Evolutionary conservation across 2,113 vertebrate species (phyloP), one percentile per base, ranked within the genome.

Genomic region (Girardinichthys multiradiatus): DNA sequence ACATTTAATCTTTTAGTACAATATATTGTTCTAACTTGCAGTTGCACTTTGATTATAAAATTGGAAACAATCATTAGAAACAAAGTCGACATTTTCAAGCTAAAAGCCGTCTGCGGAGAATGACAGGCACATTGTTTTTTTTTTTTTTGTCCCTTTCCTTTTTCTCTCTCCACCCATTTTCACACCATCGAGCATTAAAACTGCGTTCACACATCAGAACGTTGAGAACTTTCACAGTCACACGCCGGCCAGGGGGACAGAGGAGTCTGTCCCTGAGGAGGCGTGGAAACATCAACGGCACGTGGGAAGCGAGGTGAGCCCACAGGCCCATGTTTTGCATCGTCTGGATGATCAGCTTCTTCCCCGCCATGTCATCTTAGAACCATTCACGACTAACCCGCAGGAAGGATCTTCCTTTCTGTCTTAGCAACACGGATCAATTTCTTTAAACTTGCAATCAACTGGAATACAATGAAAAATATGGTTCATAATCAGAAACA

Each of bases 31-130:
- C 84, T 66, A 90, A 76, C 42, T 42, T 78, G 78, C 30, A 60
- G 48, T 78, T 82, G 74, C 81, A 62, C 71, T 74, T 82, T 9
- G 29, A 76, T 87, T 82, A 84, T 30, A 87, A 91, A 80, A 86
- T 72, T 60, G 66, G 70, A 79, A 83, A 39, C 73, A 5, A 26
- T 86, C 72, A 90, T 72, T 68, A 83, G 83, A 72, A 81, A 87
- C 57, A 87, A 87, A 90, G 69, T 65, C 26, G 4, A 67, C n/a
- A 81, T 72, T 71, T 54, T 74, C 70, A 68, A 68, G 63, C 48
- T 63, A 67, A 67, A 72, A 84, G 35, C 45, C 21, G 26, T 57
- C 61, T 54, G 63, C 68, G 62, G 70, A 33, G 72, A 82, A 81
- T 80, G 69, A 77, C 68, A 91, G 89, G 85, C 86, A 88, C 72